Evolutionary conservation across 2,888 invertebrate genomes (phyloP), one percentile per base, ranked within the genome.

Genomic region (Callyntrura guangdongensis): DNA sequence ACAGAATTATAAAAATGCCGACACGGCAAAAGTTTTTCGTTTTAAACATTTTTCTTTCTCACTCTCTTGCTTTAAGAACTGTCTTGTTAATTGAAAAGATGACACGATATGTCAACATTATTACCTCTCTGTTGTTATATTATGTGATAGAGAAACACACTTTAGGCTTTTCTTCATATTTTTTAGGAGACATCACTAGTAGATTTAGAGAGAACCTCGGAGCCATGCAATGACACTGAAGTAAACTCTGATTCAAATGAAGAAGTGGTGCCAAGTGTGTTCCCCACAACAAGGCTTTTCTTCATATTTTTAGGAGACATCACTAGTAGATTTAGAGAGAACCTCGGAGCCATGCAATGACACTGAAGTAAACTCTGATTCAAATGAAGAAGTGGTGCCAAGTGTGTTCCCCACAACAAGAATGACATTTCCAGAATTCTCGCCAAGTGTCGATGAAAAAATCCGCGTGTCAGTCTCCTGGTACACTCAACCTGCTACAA

Each of bases 391-490:
- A 74, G 53, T 74, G 45, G 59, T 69, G 83, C 88, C 91, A 83
- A 92, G 74, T 82, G 84, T 86, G 64, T 53, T 91, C 47, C 83
- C 89, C 17, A 84, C 91, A n/a, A 86, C 90, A 11, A 64, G 69
- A 47, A 59, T 81, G 59, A 45, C 91, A 45, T 49, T 90, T 81
- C 69, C 82, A 47, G 77, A 77, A 53, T 56, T 72, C 69, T 86
- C 92, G 81, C 92, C 95, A 20, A 95, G 95, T 72, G 96, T 96
- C 27, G 96, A 96, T 69, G 96, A 95, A 94, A 95, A 96, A 92
- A 95, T 96, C 84, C 95, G 96, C 90, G 96, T 96, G 89, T 96
- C 96, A 0, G 95, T 96, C 77, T 96, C 96, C 93, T 96, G 96
- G 95, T 96, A 96, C 94, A 96, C 96, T 1, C 95, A 95, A 87